Evolutionary conservation across 30 jellyfish, hydroid and myxozoan genomes (phyloP), one percentile per base, ranked within the genome.

Genomic region (Cassiopea andromeda): DNA sequence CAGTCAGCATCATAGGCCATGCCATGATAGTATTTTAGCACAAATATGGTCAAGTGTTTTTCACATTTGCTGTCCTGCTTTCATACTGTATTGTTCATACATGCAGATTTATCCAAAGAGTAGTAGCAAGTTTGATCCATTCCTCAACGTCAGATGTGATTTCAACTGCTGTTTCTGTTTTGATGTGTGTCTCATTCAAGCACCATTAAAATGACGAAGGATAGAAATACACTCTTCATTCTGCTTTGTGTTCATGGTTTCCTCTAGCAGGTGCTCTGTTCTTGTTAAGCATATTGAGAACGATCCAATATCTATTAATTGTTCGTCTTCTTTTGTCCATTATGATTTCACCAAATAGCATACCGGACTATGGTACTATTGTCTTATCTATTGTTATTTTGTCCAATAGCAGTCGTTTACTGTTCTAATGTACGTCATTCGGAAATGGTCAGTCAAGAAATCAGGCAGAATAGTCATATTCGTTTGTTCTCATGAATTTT

Each of bases 241-340:
- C 81, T 73, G 81, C 57, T 85, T 85, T 85, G 48, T 44, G 82
- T 76, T 60, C 81, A 18, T 17, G 6, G 18, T 60, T 43, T 77
- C 44, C 84, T 61, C 12, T 19, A 86, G 93, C 93, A 86, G 93
- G 93, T 86, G 93, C 84, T 86, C 85, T 76, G 85, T 73, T 71
- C 76, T 67, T 73, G 77, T 84, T 73, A 49, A 71, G 77, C 68
- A 80, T 77, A 77, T 66, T 48, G 90, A 83, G 89, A 76, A 59
- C 17, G 68, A 70, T 86, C 93, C 83, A 64, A 48, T 61, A 19
- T 64, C 70, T 44, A 59, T 80, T 85, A 86, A 86, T 85, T 86
- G 88, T 86, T 18, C 73, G 72, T 64, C 76, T 86, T 78, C 84
- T 66, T 10, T 86, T 86, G 93, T 86, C 38, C 69, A 48, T 44